phyloP scores from a whole-genome alignment of 2,888 invertebrate genomes.

The Lasioglossum calceatum region DNA sequence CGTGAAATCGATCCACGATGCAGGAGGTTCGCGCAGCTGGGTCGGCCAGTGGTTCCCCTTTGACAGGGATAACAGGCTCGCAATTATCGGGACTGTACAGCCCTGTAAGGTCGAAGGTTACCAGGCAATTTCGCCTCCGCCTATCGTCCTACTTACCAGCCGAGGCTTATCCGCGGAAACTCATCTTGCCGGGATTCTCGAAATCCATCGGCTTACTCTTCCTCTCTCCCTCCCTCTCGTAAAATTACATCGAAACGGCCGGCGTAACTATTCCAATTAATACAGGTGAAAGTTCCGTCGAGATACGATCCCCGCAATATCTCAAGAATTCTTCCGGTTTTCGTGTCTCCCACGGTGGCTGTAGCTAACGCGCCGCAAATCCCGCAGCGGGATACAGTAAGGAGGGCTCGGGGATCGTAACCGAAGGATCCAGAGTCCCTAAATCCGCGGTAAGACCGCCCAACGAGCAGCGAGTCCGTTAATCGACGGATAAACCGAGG shows the following conservation, averaged over 20 bases:
- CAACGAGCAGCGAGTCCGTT: slow-evolving; percentile 25
- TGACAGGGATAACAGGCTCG: slow-evolving; percentile 70
- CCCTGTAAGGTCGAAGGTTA: slow-evolving; percentile 76
- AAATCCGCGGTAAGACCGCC: slow-evolving; percentile 23
- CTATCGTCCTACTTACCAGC: slow-evolving; percentile 74
- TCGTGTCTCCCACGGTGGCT: not conserved
- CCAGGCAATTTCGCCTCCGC: slow-evolving; percentile 75
- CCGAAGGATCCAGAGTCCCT: slow-evolving; percentile 15
- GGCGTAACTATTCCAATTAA: slow-evolving; percentile 15
- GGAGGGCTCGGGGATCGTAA: slow-evolving; percentile 77
- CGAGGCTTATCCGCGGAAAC: slow-evolving; percentile 72
- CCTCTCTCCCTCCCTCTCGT: not conserved
- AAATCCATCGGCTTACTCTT: slow-evolving; percentile 48
- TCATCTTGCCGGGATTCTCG: slow-evolving; percentile 66
- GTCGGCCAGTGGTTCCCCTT: slow-evolving; percentile 62
- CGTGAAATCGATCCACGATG: slow-evolving; percentile 46
- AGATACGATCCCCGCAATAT: not conserved
- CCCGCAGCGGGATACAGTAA: slow-evolving; percentile 70
- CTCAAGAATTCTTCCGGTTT: not conserved
- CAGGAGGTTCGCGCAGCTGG: slow-evolving; percentile 46
- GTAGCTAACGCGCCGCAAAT: slow-evolving; percentile 55
- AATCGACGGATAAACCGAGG: slow-evolving; percentile 43
- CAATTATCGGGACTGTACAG: slow-evolving; percentile 76
- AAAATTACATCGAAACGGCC: slow-evolving; percentile 18
- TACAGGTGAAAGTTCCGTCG: slow-evolving; percentile 1